phyloP scores from a whole-genome alignment of 2,888 invertebrate species.

The Prenolepis imparis region DNA sequence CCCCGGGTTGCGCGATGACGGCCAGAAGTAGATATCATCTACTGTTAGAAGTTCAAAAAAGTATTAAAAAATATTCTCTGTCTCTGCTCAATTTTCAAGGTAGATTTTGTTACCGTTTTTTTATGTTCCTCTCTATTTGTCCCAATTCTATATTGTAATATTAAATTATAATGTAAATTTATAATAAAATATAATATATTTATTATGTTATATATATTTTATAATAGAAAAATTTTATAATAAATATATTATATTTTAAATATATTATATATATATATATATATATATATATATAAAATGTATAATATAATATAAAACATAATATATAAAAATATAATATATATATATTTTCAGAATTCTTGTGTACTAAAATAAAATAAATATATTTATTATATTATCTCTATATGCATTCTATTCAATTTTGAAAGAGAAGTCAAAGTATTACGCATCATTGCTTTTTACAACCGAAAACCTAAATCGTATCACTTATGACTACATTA shows the following conservation, averaged over 20 bases:
- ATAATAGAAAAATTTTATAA: too few species aligned
- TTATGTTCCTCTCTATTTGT: background rate
- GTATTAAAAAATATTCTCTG: background rate
- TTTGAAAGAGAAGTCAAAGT: background rate
- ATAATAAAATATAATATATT: too few species aligned
- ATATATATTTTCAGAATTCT: background rate
- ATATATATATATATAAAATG: too few species aligned
- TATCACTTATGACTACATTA: background rate
- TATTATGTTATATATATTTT: too few species aligned
- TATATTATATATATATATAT: too few species aligned
- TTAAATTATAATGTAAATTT: background rate
- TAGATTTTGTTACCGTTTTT: background rate
- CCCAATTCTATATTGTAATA: background rate
- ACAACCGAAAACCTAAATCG: background rate
- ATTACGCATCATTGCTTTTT: background rate
- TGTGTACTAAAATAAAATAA: background rate
- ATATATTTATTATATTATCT: background rate
- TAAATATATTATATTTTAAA: too few species aligned
- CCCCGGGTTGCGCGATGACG: background rate
- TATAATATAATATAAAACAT: too few species aligned
- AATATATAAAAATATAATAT: too few species aligned
- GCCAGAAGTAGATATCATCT: too few species aligned
- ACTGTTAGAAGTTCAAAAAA: background rate
- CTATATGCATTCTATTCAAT: background rate
- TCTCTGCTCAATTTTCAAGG: background rate